Conservation (phyloP, 2,888 invertebrate genomes). For the Lithodes maja region DNA sequence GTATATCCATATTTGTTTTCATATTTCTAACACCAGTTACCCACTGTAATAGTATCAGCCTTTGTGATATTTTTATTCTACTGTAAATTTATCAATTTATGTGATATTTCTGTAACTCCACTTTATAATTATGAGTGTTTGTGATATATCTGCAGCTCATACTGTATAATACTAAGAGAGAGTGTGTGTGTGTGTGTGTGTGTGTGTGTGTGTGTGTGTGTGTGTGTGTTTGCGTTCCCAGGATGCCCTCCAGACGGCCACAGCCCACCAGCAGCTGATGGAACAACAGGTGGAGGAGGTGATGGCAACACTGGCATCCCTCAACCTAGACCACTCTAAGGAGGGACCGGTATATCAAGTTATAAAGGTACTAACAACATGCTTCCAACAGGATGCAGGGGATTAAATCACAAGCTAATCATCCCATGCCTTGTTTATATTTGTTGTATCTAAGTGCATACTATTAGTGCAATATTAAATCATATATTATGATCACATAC, state of each 20-base stretch:
- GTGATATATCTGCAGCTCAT: background rate
- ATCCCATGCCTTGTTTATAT: too few species aligned
- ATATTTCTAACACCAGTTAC: too few species aligned
- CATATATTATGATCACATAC: too few species aligned
- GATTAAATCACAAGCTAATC: too few species aligned
- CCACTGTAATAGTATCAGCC: too few species aligned
- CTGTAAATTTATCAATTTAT: too few species aligned
- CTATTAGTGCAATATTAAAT: too few species aligned
- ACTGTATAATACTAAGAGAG: background rate
- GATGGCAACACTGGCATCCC: conserved; percentile 76
- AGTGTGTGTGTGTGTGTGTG: background rate
- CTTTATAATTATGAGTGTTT: background rate
- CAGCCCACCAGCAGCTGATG: conserved; percentile 77
- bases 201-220: background rate
- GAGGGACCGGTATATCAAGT: conserved; percentile 72
- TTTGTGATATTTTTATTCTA: too few species aligned
- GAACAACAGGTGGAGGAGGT: conserved; percentile 79
- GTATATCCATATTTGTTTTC: too few species aligned
- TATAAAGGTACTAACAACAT: conserved; percentile 71
- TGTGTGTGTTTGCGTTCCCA: conserved; percentile 73
- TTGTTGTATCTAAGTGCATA: too few species aligned
- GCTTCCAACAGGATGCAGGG: too few species aligned
- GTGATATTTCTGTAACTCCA: too few species aligned
- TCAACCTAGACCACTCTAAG: conserved; percentile 76
- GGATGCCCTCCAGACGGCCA: conserved; percentile 79